A percentile compares a stretch with the other conserved stretches of the same genome.
These are phyloP conservation scores for Melanotus villosus DNA, from an alignment of 2,888 invertebrate genomes.

Conservation along the genomic window DNA sequence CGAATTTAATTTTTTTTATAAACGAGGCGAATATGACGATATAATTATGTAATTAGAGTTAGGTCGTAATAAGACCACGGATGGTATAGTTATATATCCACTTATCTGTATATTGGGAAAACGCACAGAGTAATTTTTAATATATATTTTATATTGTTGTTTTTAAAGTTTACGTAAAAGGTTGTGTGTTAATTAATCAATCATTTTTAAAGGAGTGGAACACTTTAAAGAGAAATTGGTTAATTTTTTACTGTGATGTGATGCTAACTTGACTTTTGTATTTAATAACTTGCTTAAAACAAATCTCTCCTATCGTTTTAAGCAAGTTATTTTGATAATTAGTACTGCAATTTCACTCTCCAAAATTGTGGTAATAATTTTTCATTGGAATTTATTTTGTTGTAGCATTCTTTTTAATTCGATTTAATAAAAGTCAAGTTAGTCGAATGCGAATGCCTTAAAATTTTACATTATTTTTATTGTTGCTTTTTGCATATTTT, in stretches of 20 bases:
- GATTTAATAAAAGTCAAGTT: constrained; percentile 43
- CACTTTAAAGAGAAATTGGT: constrained; percentile 56
- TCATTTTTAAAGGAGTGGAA: constrained; percentile 60
- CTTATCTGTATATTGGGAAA: constrained; percentile 67
- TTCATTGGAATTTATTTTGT: not conserved
- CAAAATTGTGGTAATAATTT: constrained; percentile 49
- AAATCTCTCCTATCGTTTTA: constrained; percentile 47
- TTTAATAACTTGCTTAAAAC: constrained; percentile 9
- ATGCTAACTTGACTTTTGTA: constrained; percentile 50
- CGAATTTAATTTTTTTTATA: constrained; percentile 29
- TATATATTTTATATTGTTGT: constrained; percentile 64
- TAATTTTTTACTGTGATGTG: constrained; percentile 59
- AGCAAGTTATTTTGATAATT: constrained; percentile 23
- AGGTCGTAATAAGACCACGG: constrained; percentile 33
- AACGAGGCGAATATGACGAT: constrained; percentile 12
- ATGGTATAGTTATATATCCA: constrained; percentile 35
- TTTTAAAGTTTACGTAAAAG: constrained; percentile 61
- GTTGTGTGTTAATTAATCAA: constrained; percentile 60
- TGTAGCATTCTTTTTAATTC: not conserved
- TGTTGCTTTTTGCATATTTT: constrained; percentile 59
- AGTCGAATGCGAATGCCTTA: constrained; percentile 53
- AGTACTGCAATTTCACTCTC: constrained; percentile 55
- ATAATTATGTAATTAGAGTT: constrained; percentile 20
- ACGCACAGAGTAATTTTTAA: constrained; percentile 60
- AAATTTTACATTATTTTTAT: constrained; percentile 53